Evolutionary conservation across 2,113 vertebrate species (phyloP).

Genomic region (Ophthalmolycus amberensis): DNA sequence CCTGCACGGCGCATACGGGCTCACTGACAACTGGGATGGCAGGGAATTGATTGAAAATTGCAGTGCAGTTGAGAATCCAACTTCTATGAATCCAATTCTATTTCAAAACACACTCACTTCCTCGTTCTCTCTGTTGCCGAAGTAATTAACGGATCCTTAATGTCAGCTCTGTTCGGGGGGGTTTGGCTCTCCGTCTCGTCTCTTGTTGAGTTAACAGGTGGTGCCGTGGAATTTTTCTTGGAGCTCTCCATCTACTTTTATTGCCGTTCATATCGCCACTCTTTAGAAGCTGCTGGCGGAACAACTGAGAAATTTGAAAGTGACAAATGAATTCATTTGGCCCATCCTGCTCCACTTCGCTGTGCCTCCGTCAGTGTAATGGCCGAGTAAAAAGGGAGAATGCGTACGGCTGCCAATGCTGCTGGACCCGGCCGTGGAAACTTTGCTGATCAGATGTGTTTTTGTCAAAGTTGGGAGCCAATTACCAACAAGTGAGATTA

Average conservation of each 20-base stretch:
- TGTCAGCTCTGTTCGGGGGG: constrained; percentile 21
- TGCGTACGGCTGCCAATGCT: constrained; percentile 33
- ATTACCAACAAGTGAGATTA: constrained; percentile 37
- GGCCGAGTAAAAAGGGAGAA: constrained; percentile 35
- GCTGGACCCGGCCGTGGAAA: constrained; percentile 47
- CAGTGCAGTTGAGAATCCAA: not conserved
- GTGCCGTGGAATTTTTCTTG: constrained; percentile 27
- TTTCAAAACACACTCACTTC: not conserved
- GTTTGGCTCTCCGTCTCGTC: constrained; percentile 29
- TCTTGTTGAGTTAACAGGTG: constrained; percentile 56
- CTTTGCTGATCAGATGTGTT: constrained; percentile 52
- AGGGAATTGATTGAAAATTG: constrained; percentile 19
- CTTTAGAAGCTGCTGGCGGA: constrained; percentile 68
- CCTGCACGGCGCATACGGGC: not conserved
- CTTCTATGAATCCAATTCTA: not conserved
- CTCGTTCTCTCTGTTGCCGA: constrained; percentile 1
- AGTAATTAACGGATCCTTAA: constrained; percentile 47
- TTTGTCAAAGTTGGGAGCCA: constrained; percentile 37
- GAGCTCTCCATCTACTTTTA: constrained; percentile 53
- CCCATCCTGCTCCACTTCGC: constrained; percentile 34
- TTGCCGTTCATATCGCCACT: constrained; percentile 32
- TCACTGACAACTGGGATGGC: constrained; percentile 30
- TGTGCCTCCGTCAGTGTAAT: constrained; percentile 62
- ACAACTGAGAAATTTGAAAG: constrained; percentile 42
- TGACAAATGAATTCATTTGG: constrained; percentile 69